Conservation (phyloP, 2,113 vertebrate genomes). For the Centropus bengalensis region DNA sequence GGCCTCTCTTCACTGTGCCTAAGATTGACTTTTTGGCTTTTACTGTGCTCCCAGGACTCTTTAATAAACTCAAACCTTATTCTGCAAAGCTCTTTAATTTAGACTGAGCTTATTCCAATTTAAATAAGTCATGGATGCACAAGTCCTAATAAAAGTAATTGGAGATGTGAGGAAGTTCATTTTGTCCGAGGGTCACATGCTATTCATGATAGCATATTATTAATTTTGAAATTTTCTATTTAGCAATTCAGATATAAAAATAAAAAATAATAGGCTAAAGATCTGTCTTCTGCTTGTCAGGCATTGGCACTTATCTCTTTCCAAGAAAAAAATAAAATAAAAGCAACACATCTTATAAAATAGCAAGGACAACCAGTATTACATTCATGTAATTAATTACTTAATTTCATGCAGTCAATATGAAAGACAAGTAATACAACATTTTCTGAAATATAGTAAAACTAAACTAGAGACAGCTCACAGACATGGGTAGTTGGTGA, state of each 20-base stretch:
- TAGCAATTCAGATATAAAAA: not conserved
- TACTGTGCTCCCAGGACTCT: not conserved
- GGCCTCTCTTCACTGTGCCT: not conserved
- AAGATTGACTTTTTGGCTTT: not conserved
- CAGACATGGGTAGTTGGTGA: constrained; percentile 56
- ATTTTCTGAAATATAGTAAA: constrained; percentile 36
- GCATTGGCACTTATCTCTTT: not conserved
- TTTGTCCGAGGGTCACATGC: not conserved
- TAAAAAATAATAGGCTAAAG: not conserved
- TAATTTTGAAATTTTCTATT: not conserved
- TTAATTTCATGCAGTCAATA: not conserved
- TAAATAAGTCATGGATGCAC: not conserved
- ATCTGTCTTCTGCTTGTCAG: not conserved
- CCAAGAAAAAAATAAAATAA: not conserved
- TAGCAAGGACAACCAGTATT: not conserved
- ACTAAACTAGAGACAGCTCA: not conserved
- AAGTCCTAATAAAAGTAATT: not conserved
- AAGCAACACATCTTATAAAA: not conserved
- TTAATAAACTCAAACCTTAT: not conserved
- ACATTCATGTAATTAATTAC: no score
- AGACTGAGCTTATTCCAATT: not conserved
- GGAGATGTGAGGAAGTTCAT: not conserved
- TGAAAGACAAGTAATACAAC: not conserved
- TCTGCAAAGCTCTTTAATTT: not conserved
- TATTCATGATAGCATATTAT: not conserved